Evolutionary conservation across 2,113 vertebrate genomes (phyloP), one percentile per base, ranked within the genome.

Genomic region (Archilochus colubris): DNA sequence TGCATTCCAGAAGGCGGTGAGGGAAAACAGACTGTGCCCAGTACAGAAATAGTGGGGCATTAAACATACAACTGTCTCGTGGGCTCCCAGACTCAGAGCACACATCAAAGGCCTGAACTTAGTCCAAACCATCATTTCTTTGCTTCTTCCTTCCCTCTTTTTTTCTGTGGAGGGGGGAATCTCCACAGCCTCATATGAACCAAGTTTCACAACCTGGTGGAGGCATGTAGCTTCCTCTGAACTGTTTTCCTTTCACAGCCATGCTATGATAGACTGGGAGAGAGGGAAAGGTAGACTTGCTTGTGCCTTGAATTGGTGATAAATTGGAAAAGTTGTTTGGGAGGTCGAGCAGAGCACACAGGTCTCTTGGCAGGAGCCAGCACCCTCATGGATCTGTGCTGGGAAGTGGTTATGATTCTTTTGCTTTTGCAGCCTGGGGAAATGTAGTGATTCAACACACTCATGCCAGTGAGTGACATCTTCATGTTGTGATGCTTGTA

Each of bases 81-180:
- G 79, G 72, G 46, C 87, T 94, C 51, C 55, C 82, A 90, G 69
- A 74, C 74, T 78, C 59, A 63, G 62, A 94, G 62, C 57, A 66
- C 62, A 86, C 78, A 89, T 93, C 86, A 95, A 96, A 95, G 61
- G 21, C 23, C 61, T 91, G 78, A 94, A 79, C 5, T 93, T 63
- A 53, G 43, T 91, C 90, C 93, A 95, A 91, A 74, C 25, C 38
- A 64, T 91, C 28, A 17, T 64, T 70, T 84, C 4, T 44, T 50
- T 64, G 33, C 51, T 11, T 3, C 51, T 46, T 4, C 6, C 6
- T 14, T 9, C 20, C 28, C 7, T 19, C 15, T 15, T 27, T 31
- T 51, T 67, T 78, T 27, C 25, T 58, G 46, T 28, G 1, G 12
- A 27, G 19, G 12, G 61, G 5, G 28, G 7, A 62, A 62, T 94